phyloP scores from a whole-genome alignment of 2,113 vertebrate genomes.

The Leucopternis melanops region DNA sequence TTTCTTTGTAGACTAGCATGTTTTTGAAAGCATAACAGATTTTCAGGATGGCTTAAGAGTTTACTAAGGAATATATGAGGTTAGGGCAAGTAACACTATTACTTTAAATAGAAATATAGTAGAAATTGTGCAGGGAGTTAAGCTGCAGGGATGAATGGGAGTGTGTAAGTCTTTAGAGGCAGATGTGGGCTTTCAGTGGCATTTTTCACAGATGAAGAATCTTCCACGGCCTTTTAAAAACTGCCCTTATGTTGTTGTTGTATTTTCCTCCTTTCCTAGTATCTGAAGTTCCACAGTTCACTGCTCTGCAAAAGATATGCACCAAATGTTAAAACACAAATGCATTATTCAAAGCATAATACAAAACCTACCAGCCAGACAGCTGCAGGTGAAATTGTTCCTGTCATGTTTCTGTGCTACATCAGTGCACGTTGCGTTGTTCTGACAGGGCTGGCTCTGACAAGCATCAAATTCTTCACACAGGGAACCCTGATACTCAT shows the following conservation, averaged over 20 bases:
- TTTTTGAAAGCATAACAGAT: too few relatives aligned
- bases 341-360: neutral
- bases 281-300: neutral
- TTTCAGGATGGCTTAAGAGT: too few relatives aligned
- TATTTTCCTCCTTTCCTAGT: neutral
- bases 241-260: neutral
- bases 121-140: too few relatives aligned
- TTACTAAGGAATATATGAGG: too few relatives aligned
- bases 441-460: conserved; percentile 81
- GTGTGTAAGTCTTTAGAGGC: too few relatives aligned
- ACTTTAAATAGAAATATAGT: too few relatives aligned
- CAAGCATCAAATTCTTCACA: conserved; percentile 96
- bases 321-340: neutral
- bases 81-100: too few relatives aligned
- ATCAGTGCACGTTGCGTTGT: conserved; percentile 85
- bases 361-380: conserved; percentile 78
- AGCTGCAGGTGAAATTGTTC: conserved; percentile 86
- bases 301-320: neutral
- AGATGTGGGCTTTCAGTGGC: neutral
- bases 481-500: conserved; percentile 80
- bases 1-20: too few relatives aligned
- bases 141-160: too few relatives aligned
- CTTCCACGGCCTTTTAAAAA: neutral
- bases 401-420: conserved; percentile 79
- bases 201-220: neutral